Conservation (phyloP, 2,888 invertebrate species). For the Parnassius orleans region DNA sequence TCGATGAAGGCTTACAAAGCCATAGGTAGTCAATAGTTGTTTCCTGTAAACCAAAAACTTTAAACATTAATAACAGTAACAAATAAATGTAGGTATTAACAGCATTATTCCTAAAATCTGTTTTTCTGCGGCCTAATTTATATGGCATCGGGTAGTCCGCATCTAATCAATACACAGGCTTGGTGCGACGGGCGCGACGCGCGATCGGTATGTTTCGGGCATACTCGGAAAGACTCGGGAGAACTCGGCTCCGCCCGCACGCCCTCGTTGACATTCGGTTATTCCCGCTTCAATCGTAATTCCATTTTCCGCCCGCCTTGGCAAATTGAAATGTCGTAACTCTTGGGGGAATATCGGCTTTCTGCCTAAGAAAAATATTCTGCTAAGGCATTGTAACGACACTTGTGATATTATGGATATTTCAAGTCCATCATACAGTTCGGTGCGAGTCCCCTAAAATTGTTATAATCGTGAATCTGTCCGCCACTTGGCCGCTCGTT, state of each 20-base stretch:
- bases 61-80: not conserved
- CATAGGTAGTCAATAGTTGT: too few relatives aligned
- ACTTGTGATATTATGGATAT: conserved; percentile 76
- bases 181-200: conserved; percentile 67
- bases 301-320: conserved; percentile 82
- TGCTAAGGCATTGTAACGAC: conserved; percentile 75
- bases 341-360: conserved; percentile 82
- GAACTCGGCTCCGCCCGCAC: conserved; percentile 40
- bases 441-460: conserved; percentile 65
- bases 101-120: conserved; percentile 45
- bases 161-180: conserved; percentile 79
- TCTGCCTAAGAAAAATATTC: conserved; percentile 80
- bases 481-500: conserved; percentile 57
- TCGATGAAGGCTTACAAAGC: too few relatives aligned
- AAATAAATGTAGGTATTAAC: conserved; percentile 13
- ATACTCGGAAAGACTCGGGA: conserved; percentile 53
- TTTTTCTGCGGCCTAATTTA: conserved; percentile 80
- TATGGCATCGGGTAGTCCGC: conserved; percentile 79
- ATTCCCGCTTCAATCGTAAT: conserved; percentile 80
- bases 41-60: too few relatives aligned
- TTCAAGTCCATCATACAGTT: conserved; percentile 72
- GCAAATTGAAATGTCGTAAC: conserved; percentile 83
- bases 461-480: conserved; percentile 65
- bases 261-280: conserved; percentile 58
- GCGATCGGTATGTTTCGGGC: conserved; percentile 56